Evolutionary conservation across 2,888 invertebrate species (phyloP), one percentile per base, ranked within the genome.

Genomic region (Chrysomela aeneicollis): DNA sequence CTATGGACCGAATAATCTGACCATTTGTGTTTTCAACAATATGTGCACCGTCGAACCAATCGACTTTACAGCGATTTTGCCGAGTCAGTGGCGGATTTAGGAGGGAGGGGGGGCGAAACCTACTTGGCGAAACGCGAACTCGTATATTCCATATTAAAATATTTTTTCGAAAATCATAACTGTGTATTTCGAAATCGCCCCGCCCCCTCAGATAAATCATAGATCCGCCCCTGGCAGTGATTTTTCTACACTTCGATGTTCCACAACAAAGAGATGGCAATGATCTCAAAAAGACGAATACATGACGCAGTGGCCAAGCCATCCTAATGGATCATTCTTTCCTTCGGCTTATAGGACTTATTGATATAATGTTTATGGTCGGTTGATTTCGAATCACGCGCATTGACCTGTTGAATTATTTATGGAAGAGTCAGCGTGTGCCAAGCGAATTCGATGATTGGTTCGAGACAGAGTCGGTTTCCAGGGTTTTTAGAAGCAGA

Each of bases 181-280:
- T n/a, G n/a, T n/a, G n/a, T n/a, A n/a, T n/a, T n/a, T n/a, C n/a
- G n/a, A n/a, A 51, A 51, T 51, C 51, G 17, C 19, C 8, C 19
- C 18, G 10, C 9, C 49, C n/a, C n/a, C n/a, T n/a, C n/a, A n/a
- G n/a, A 21, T 54, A 46, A 61, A 54, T 57, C 61, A 6, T 35
- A 58, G 58, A 53, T 58, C 57, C 54, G 59, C 61, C 61, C 63
- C n/a, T 32, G 52, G 46, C 61, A 64, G 67, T 67, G 67, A 64
- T 61, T 59, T 35, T 51, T 61, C 62, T 59, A 42, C 35, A 35
- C 35, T 35, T 35, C 35, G 35, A 35, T 35, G 35, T 62, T 53
- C 59, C 58, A 57, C 52, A 59, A 57, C 58, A 62, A 55, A 59
- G 51, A 64, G 64, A 54, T 53, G 62, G 62, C 62, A 62, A 62